A percentile compares a stretch with the other conserved stretches of the same genome.
These are phyloP conservation scores for Drosophila tripunctata DNA, from an alignment of 2,888 invertebrate species.

Conservation along the genomic window DNA sequence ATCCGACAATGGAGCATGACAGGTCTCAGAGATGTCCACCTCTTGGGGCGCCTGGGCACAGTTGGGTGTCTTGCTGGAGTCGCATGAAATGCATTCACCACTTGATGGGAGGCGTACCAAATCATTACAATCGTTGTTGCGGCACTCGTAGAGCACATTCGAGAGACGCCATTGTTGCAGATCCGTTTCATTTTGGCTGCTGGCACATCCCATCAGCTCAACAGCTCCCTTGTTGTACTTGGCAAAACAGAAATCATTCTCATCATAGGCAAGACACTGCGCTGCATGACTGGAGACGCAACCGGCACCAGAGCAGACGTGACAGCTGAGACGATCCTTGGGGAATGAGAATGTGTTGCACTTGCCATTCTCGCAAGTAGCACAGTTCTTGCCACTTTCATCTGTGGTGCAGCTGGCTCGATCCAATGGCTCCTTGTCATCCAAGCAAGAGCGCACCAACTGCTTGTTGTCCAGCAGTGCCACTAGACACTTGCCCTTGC, in stretches of 20 bases:
- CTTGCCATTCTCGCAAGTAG: constrained; percentile 52
- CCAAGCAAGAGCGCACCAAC: constrained; percentile 79
- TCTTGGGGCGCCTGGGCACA: constrained; percentile 75
- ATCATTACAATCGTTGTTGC: constrained; percentile 69
- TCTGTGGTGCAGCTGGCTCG: constrained; percentile 62
- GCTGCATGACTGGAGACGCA: constrained; percentile 58
- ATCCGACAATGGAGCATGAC: constrained; percentile 57
- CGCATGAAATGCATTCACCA: constrained; percentile 70
- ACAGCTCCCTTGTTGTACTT: constrained; percentile 64
- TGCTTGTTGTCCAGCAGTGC: constrained; percentile 53
- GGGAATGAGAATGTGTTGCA: constrained; percentile 79
- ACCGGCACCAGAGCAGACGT: constrained; percentile 61
- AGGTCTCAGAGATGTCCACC: constrained; percentile 45
- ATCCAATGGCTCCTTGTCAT: constrained; percentile 76
- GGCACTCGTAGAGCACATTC: constrained; percentile 70
- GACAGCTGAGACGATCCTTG: constrained; percentile 70
- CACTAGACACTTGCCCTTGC: constrained; percentile 78
- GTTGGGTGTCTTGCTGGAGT: constrained; percentile 68
- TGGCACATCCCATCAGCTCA: constrained; percentile 73
- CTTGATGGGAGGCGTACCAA: constrained; percentile 57
- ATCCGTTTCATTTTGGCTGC: constrained; percentile 61
- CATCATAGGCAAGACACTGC: constrained; percentile 61
- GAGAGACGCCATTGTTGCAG: constrained; percentile 67
- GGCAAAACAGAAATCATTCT: constrained; percentile 77
- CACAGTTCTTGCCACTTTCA: constrained; percentile 37